These are phyloP conservation scores for Mirza zaza DNA, from an alignment of 2,113 vertebrate species.

Conservation along the genomic window DNA sequence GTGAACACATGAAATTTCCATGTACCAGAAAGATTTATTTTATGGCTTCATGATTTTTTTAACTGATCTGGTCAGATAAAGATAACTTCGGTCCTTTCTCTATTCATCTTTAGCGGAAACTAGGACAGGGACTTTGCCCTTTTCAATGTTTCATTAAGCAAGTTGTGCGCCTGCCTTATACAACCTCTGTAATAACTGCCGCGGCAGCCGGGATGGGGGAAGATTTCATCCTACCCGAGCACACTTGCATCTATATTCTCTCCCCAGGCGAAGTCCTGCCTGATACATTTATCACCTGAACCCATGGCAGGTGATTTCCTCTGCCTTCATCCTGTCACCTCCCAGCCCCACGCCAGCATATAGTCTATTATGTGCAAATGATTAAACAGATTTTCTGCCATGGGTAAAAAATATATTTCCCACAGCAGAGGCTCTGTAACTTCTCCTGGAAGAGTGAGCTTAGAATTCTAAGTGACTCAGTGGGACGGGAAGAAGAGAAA, in stretches of 20 bases:
- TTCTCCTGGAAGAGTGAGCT: slow-evolving; percentile 1
- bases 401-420: slow-evolving; percentile 64
- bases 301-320: slow-evolving; percentile 64
- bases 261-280: slow-evolving; percentile 43
- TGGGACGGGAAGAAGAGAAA: slow-evolving; percentile 35
- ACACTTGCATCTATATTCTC: slow-evolving; percentile 24
- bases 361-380: slow-evolving; percentile 71
- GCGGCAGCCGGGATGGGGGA: rapidly evolving
- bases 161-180: background rate
- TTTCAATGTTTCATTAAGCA: slow-evolving; percentile 65
- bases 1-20: slow-evolving; percentile 27
- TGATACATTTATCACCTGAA: slow-evolving; percentile 59
- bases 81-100: slow-evolving; percentile 51
- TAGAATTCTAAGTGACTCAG: slow-evolving; percentile 65
- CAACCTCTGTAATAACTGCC: slow-evolving; percentile 3
- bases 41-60: slow-evolving; percentile 58
- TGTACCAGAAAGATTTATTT: slow-evolving; percentile 23
- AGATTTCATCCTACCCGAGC: background rate
- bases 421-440: slow-evolving; percentile 38
- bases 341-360: slow-evolving; percentile 51
- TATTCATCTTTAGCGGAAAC: slow-evolving; percentile 47
- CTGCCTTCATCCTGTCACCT: slow-evolving; percentile 62
- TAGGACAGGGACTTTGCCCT: slow-evolving; percentile 41
- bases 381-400: slow-evolving; percentile 74
- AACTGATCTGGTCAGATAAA: slow-evolving; percentile 44